Conservation (phyloP, 2,888 invertebrate species). For the Unio delphinus region DNA sequence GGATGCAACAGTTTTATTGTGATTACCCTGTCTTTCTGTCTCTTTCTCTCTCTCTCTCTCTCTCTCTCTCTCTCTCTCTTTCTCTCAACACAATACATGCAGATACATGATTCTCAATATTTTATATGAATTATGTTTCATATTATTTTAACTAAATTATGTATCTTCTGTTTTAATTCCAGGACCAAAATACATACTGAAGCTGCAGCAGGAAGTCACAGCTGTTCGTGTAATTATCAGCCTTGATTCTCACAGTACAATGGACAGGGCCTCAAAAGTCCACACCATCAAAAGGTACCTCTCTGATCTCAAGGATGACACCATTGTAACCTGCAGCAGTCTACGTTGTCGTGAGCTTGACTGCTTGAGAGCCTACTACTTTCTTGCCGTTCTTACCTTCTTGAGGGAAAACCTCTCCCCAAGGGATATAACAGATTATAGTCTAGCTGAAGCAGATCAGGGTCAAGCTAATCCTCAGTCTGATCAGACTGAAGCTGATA, state of each 20-base stretch:
- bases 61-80: background rate
- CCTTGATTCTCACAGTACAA: slow-evolving; percentile 55
- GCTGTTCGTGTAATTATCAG: slow-evolving; percentile 62
- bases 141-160: background rate
- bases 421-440: slow-evolving; percentile 14
- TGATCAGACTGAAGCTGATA: background rate
- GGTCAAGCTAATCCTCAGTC: slow-evolving; percentile 1
- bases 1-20: too few species aligned
- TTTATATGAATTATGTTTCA: background rate
- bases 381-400: slow-evolving; percentile 53
- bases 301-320: slow-evolving; percentile 57
- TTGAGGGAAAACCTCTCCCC: slow-evolving; percentile 33
- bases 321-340: slow-evolving; percentile 47
- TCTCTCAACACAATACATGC: background rate
- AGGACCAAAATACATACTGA: slow-evolving; percentile 64
- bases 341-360: slow-evolving; percentile 60
- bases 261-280: slow-evolving; percentile 55
- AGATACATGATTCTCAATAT: background rate
- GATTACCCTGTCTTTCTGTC: rapidly evolving
- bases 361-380: slow-evolving; percentile 62
- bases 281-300: slow-evolving; percentile 56
- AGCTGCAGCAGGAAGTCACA: slow-evolving; percentile 63
- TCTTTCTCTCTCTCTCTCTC: background rate
- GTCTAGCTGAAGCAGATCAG: slow-evolving; percentile 4
- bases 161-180: slow-evolving; percentile 17